A percentile compares a stretch with the other conserved stretches of the same genome.
phyloP scores from a whole-genome alignment of 2,113 vertebrate genomes.

The Tragulus kanchil region DNA sequence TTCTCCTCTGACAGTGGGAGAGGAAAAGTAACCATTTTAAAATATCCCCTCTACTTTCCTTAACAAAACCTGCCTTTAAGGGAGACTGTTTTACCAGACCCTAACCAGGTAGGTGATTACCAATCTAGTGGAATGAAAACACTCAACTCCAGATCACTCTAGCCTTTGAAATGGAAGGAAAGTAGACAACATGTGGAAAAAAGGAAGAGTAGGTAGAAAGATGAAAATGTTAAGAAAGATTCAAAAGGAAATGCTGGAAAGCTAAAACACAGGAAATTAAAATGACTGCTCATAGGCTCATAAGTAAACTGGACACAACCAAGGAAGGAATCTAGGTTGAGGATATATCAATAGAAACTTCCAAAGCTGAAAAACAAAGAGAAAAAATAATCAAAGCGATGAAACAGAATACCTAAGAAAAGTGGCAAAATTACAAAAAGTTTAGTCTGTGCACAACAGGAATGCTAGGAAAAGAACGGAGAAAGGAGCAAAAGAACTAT shows the following conservation, averaged over 20 bases:
- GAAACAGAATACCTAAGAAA: background rate
- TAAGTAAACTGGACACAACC: background rate
- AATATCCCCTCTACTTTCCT: constrained; percentile 25
- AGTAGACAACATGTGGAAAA: background rate
- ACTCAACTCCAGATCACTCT: background rate
- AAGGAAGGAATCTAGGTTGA: background rate
- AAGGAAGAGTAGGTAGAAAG: background rate
- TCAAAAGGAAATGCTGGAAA: background rate
- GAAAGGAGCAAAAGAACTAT: background rate
- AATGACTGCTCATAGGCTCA: background rate
- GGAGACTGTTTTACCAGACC: background rate
- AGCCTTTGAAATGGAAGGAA: background rate
- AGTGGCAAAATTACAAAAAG: background rate
- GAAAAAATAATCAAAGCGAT: background rate
- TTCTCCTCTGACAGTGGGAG: background rate
- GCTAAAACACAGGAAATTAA: background rate
- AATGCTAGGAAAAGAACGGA: background rate
- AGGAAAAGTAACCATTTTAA: background rate
- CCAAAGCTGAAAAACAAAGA: background rate
- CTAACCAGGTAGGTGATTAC: background rate
- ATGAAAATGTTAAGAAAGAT: background rate
- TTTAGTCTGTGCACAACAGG: background rate
- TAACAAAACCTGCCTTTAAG: background rate
- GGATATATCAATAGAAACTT: background rate
- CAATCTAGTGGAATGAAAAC: background rate